Percentiles rank a stretch among this genome's conserved stretches.
Evolutionary conservation across 2,888 invertebrate genomes (phyloP).

Genomic region (Pachydiplax longipennis): DNA sequence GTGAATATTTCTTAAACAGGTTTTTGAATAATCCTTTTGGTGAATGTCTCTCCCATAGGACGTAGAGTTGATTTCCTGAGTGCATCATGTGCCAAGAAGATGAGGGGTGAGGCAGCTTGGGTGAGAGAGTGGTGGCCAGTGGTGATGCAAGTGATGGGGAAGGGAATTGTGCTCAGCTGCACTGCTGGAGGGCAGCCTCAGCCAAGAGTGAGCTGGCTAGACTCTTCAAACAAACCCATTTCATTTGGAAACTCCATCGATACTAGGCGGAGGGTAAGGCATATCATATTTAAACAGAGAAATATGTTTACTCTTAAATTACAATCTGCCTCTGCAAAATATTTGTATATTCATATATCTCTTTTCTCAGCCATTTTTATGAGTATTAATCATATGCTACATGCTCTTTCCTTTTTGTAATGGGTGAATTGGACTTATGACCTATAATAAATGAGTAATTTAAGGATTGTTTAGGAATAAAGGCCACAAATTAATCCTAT

Average conservation of each 20-base stretch:
- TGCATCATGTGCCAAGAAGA: not conserved
- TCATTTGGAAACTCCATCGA: conserved; percentile 47
- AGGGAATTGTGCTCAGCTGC: conserved; percentile 73
- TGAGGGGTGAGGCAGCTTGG: conserved; percentile 4
- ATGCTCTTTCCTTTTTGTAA: too few relatives aligned
- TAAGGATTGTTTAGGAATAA: too few relatives aligned
- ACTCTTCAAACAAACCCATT: conserved; percentile 64
- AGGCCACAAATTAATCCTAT: too few relatives aligned
- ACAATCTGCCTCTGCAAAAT: not conserved
- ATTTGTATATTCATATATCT: too few relatives aligned
- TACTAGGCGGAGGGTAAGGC: conserved; percentile 48
- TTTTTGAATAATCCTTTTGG: too few relatives aligned
- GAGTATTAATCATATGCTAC: too few relatives aligned
- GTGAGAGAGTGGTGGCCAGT: conserved; percentile 10
- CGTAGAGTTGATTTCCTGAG: conserved; percentile 12
- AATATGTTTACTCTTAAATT: not conserved
- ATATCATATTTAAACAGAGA: not conserved
- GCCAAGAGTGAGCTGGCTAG: conserved; percentile 73
- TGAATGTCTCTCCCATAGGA: not conserved
- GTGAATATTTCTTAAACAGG: too few relatives aligned
- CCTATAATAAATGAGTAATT: too few relatives aligned
- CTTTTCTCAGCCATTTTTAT: too few relatives aligned
- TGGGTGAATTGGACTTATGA: too few relatives aligned
- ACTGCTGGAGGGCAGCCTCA: conserved; percentile 69
- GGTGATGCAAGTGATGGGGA: conserved; percentile 58